These are phyloP conservation scores for Sandelia bainsii DNA, from an alignment of 2,797 vertebrate genomes.

Conservation along the genomic window DNA sequence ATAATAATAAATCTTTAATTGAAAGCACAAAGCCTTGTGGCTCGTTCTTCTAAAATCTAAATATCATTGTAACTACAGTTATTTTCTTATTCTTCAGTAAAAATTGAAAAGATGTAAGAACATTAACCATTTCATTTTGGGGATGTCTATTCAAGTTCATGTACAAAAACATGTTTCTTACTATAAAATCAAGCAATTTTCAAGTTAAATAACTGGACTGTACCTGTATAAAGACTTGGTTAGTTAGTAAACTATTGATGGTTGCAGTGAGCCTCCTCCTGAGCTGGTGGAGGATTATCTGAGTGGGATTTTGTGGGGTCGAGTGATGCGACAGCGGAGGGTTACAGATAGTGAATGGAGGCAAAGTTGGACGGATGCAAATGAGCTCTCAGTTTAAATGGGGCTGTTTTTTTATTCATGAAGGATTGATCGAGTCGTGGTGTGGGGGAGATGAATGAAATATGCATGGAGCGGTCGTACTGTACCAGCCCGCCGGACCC, in stretches of 20 bases:
- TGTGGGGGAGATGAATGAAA: slow-evolving; percentile 61
- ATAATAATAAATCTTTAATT: too few relatives aligned
- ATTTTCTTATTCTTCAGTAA: too few relatives aligned
- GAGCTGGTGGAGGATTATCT: not conserved
- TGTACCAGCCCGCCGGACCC: slow-evolving; percentile 19
- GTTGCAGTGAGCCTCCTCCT: not conserved
- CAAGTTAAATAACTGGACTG: not conserved
- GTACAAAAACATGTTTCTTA: too few relatives aligned
- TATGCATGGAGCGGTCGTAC: slow-evolving; percentile 50
- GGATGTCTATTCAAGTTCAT: too few relatives aligned
- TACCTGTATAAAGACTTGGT: too few relatives aligned
- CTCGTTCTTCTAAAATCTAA: too few relatives aligned
- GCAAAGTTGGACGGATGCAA: slow-evolving; percentile 48
- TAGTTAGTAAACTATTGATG: too few relatives aligned
- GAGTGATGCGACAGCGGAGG: not conserved
- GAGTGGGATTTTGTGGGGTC: not conserved
- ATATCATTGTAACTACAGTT: too few relatives aligned
- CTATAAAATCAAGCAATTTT: not conserved
- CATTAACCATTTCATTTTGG: too few relatives aligned
- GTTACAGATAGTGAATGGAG: slow-evolving; percentile 23
- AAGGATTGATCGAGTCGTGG: slow-evolving; percentile 66
- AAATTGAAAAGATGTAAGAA: too few relatives aligned
- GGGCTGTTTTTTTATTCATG: slow-evolving; percentile 68
- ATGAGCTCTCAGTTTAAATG: slow-evolving; percentile 58
- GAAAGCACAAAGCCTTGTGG: too few relatives aligned